These are phyloP conservation scores for Liparis tanakae DNA, from an alignment of 2,797 vertebrate species.

Conservation along the genomic window DNA sequence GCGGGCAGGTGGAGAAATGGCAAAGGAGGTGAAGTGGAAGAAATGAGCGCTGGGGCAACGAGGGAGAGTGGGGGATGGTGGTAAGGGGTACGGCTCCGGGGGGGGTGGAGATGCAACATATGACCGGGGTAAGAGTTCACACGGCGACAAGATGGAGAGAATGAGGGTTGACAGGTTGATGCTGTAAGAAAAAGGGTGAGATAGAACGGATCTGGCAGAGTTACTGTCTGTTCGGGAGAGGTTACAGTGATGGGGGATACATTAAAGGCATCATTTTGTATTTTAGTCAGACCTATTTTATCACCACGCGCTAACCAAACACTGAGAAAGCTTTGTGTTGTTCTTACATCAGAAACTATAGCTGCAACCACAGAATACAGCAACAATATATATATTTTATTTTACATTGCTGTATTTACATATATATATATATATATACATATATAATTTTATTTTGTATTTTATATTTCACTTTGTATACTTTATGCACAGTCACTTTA, in stretches of 20 bases:
- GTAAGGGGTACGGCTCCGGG: conserved; percentile 38
- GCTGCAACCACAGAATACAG: neutral
- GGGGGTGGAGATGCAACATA: conserved; percentile 74
- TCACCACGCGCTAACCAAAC: neutral
- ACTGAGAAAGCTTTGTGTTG: neutral
- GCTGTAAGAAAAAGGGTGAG: conserved; percentile 37
- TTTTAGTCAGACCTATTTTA: conserved; percentile 3
- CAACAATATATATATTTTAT: too few species aligned
- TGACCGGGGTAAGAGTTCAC: conserved; percentile 74
- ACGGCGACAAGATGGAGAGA: conserved; percentile 63
- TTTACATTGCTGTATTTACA: too few species aligned
- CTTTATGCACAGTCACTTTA: too few species aligned
- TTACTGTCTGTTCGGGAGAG: neutral
- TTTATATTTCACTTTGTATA: too few species aligned
- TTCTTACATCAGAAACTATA: neutral
- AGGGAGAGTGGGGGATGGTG: conserved; percentile 66
- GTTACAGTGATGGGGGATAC: neutral
- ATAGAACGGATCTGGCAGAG: conserved; percentile 22
- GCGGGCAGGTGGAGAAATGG: conserved; percentile 76
- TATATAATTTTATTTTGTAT: too few species aligned
- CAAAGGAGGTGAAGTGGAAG: conserved; percentile 82
- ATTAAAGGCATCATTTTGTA: conserved; percentile 3
- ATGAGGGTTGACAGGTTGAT: conserved; percentile 62
- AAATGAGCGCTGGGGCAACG: conserved; percentile 63
- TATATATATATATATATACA: too few species aligned